Percentiles rank a stretch among this genome's conserved stretches.
These are phyloP conservation scores for Rhinichthys klamathensis DNA, from an alignment of 2,113 vertebrate genomes.

Conservation along the genomic window DNA sequence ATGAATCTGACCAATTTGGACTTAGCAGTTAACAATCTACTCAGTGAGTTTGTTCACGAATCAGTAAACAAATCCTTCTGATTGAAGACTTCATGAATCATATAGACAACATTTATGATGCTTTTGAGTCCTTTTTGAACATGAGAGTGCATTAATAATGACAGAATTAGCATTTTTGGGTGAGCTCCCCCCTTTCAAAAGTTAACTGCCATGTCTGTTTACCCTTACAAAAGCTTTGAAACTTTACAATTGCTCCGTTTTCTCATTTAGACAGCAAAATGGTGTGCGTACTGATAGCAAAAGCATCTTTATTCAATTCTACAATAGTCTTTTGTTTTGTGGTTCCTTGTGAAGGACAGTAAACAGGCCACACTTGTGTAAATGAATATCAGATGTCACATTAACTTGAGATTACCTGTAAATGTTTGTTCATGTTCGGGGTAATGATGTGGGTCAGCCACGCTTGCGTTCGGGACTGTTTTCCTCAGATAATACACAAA, in stretches of 20 bases:
- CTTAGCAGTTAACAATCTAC: background rate
- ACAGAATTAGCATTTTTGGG: background rate
- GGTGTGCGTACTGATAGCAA: background rate
- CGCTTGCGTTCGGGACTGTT: conserved; percentile 26
- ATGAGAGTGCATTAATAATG: background rate
- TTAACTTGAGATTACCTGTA: conserved; percentile 43
- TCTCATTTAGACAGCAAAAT: conserved; percentile 15
- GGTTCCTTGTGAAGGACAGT: background rate
- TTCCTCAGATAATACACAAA: conserved; percentile 52
- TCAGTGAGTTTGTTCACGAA: background rate
- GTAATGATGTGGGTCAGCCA: conserved; percentile 35
- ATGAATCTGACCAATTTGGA: background rate
- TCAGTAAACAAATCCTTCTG: background rate
- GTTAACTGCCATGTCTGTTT: background rate
- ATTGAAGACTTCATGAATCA: background rate
- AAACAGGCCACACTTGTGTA: conserved; percentile 17
- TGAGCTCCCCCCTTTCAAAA: background rate
- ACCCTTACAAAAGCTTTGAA: background rate
- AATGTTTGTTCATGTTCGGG: conserved; percentile 1
- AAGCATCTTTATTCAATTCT: conserved; percentile 12
- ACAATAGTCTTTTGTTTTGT: conserved; percentile 26
- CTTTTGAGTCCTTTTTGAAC: background rate
- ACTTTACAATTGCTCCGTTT: background rate
- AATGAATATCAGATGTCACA: conserved; percentile 38
- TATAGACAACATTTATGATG: background rate